Conservation (phyloP, 2,888 invertebrate genomes). For the Rhamnusium bicolor region DNA sequence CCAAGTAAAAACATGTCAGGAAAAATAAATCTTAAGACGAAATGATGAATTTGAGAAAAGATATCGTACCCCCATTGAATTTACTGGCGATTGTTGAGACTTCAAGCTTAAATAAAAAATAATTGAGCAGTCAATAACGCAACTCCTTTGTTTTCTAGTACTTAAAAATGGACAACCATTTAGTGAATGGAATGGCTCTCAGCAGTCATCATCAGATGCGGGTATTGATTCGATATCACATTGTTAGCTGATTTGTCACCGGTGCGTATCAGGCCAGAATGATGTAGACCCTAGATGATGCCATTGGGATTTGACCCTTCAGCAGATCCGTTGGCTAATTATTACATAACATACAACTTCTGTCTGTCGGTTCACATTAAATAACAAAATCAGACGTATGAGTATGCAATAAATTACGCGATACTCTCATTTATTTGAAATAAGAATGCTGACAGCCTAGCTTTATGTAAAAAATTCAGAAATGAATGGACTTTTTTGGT, state of each 20-base stretch:
- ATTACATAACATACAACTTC: conserved; percentile 43
- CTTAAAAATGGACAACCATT: conserved; percentile 13
- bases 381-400: not conserved
- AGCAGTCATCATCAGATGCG: conserved; percentile 26
- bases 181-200: conserved; percentile 8
- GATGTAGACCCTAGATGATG: conserved; percentile 43
- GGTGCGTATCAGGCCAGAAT: conserved; percentile 40
- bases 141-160: not conserved
- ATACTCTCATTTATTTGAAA: too few species aligned
- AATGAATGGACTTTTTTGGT: too few species aligned
- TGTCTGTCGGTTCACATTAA: not conserved
- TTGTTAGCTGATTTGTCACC: conserved; percentile 45
- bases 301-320: conserved; percentile 47
- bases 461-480: too few species aligned
- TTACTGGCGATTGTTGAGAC: not conserved
- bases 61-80: not conserved
- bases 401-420: not conserved
- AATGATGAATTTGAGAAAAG: not conserved
- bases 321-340: conserved; percentile 49
- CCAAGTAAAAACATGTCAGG: not conserved
- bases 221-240: conserved; percentile 25
- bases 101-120: not conserved
- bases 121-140: not conserved
- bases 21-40: not conserved
- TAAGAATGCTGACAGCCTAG: too few species aligned